These are phyloP conservation scores for Perccottus glenii DNA, from an alignment of 2,113 vertebrate genomes.

Conservation along the genomic window DNA sequence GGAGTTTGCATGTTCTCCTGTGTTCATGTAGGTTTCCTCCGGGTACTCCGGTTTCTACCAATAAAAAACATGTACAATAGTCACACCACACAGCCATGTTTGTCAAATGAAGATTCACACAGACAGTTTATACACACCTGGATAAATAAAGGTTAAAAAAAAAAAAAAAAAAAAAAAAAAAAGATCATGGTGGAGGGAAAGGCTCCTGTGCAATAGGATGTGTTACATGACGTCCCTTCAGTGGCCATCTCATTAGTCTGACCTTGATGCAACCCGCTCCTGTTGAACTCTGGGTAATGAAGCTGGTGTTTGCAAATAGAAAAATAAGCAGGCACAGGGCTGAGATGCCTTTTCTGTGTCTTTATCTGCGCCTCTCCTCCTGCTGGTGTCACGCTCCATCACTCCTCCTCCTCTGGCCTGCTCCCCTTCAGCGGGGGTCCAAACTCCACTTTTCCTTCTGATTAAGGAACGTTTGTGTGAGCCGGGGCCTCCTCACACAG, in stretches of 20 bases:
- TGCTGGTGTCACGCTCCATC: conserved; percentile 35
- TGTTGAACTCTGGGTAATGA: conserved; percentile 75
- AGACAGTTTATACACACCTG: too few species aligned
- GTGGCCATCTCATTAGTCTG: conserved; percentile 65
- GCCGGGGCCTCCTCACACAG: conserved; percentile 66
- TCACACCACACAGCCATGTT: too few species aligned
- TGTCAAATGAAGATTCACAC: too few species aligned
- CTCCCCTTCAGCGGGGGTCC: conserved; percentile 59
- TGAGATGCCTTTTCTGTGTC: conserved; percentile 44
- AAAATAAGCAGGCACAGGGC: conserved; percentile 74
- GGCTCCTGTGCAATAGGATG: conserved; percentile 36
- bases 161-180: too few species aligned
- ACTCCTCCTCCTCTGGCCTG: conserved; percentile 9
- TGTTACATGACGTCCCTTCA: conserved; percentile 60
- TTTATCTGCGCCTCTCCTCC: conserved; percentile 48
- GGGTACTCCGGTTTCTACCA: too few species aligned
- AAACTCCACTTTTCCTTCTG: conserved; percentile 76
- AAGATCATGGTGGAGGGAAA: neutral
- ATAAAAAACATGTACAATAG: too few species aligned
- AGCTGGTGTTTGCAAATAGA: conserved; percentile 68
- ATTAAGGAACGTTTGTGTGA: conserved; percentile 74
- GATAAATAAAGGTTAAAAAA: too few species aligned
- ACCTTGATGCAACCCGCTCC: conserved; percentile 70
- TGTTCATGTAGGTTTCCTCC: too few species aligned
- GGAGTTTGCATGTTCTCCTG: too few species aligned